phyloP scores from a whole-genome alignment of 2,888 invertebrate species.

The Steromphala cineraria region DNA sequence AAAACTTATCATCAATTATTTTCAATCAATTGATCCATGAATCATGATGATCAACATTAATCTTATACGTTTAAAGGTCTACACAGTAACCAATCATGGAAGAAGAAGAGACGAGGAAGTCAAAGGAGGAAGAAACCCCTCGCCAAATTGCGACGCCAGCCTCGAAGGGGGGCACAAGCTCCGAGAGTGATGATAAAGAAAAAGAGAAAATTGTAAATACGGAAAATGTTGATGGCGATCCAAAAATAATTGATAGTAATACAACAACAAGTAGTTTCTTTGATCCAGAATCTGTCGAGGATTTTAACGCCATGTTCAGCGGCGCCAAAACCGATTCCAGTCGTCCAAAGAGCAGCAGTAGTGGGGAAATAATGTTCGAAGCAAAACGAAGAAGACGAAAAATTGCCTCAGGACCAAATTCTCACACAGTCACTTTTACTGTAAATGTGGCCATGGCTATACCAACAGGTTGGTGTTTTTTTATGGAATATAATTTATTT shows the following conservation, averaged over 20 bases:
- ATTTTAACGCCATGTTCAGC: neutral
- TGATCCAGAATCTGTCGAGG: neutral
- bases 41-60: no score
- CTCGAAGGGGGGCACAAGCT: neutral
- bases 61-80: no score
- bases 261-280: neutral
- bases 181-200: neutral
- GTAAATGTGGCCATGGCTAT: conserved; percentile 70
- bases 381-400: conserved; percentile 55
- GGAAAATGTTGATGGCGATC: neutral
- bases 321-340: conserved; percentile 21
- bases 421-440: conserved; percentile 69
- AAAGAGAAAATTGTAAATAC: neutral
- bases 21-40: no score
- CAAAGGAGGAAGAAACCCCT: no score
- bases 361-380: conserved; percentile 48
- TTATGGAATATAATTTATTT: no score
- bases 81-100: no score
- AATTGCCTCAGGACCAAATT: conserved; percentile 43
- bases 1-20: no score
- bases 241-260: neutral
- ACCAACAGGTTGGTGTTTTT: conserved; percentile 62
- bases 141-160: neutral
- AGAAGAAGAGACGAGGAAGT: no score
- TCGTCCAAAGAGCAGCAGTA: conserved; percentile 52